phyloP scores from a whole-genome alignment of 1,140 invertebrate species.

The Drosophila guanche region DNA sequence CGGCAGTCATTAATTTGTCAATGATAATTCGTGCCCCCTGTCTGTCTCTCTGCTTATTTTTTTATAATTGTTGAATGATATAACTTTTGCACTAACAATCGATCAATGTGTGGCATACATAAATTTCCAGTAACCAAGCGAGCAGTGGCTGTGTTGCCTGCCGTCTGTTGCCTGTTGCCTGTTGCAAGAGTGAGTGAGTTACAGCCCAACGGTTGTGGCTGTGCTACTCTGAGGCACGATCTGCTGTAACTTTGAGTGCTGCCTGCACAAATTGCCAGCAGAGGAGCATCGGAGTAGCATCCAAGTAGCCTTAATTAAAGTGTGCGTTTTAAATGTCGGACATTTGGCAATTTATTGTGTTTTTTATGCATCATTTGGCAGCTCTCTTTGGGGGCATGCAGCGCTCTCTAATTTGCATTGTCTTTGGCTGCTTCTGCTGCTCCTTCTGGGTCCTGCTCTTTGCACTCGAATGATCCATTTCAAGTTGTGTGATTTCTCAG shows the following conservation, averaged over 20 bases:
- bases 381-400: constrained; percentile 9
- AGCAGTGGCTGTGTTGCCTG: constrained; percentile 2
- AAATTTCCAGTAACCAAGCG: constrained; percentile 26
- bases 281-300: too few relatives aligned
- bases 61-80: constrained; percentile 71
- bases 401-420: constrained; percentile 51
- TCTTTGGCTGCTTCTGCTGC: constrained; percentile 13
- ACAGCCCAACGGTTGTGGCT: constrained; percentile 33
- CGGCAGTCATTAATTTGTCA: constrained; percentile 71
- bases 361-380: constrained; percentile 50
- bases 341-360: constrained; percentile 64
- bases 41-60: constrained; percentile 6
- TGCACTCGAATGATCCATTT: constrained; percentile 10
- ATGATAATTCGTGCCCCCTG: constrained; percentile 50
- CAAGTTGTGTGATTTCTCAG: not conserved
- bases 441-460: constrained; percentile 1
- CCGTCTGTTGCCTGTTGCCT: not conserved
- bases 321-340: constrained; percentile 71
- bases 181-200: constrained; percentile 46
- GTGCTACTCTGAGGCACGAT: constrained; percentile 60
- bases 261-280: constrained; percentile 43
- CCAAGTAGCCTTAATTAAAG: constrained; percentile 71
- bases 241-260: constrained; percentile 31
- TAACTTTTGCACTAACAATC: constrained; percentile 62
- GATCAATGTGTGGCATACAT: constrained; percentile 70